phyloP scores from a whole-genome alignment of 2,888 invertebrate species.

The Amaurobius ferox region DNA sequence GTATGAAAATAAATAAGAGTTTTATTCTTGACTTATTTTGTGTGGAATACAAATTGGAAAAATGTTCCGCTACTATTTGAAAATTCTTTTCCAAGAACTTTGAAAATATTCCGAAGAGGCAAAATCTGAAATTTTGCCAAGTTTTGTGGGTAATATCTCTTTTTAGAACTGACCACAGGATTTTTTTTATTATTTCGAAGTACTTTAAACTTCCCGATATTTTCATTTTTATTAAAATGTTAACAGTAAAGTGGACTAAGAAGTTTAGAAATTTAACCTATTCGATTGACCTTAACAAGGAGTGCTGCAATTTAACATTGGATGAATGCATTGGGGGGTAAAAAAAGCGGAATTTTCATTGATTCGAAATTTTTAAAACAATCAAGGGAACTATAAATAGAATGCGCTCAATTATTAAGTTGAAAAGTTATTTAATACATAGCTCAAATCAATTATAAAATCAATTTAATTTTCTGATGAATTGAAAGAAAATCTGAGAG shows the following conservation, averaged over 20 bases:
- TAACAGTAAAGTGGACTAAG: neutral
- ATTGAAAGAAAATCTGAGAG: no score
- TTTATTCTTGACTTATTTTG: neutral
- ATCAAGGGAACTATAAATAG: no score
- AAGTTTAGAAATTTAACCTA: neutral
- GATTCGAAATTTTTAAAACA: no score
- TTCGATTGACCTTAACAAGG: neutral
- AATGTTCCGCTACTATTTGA: neutral
- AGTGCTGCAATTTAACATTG: neutral
- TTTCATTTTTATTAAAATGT: neutral
- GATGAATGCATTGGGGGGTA: no score
- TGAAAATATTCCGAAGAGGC: neutral
- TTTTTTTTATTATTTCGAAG: neutral
- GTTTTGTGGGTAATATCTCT: neutral
- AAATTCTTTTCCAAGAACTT: neutral
- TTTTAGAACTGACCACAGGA: neutral
- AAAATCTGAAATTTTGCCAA: neutral
- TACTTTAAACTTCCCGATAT: neutral
- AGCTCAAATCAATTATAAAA: no score
- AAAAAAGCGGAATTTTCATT: no score
- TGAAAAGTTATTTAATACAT: no score
- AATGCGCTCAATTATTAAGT: no score
- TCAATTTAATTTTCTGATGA: no score
- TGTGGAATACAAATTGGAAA: neutral
- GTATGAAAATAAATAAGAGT: neutral